Evolutionary conservation across 2,797 vertebrate genomes (phyloP), one percentile per base, ranked within the genome.

Genomic region (Benthosema pterotum): DNA sequence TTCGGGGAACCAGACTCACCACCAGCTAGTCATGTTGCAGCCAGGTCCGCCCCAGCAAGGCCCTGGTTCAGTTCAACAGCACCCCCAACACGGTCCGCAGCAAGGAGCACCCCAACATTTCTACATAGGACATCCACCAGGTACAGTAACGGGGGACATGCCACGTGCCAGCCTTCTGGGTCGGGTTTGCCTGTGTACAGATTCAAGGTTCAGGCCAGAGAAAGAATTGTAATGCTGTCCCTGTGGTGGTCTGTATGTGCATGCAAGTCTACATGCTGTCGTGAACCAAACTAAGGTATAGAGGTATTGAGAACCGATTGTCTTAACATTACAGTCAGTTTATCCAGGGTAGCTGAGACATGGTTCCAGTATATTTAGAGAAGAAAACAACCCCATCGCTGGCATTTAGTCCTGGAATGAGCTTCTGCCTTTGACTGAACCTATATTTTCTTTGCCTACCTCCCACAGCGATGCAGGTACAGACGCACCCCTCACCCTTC

Each of bases 41-140:
- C 89, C 93, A 11, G 77, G 90, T 0, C 84, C 87, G 12, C 87
- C 89, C 63, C 93, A 94, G 82, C 95, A 96, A 89, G 94, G 94
- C 32, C 95, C 94, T 0, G 94, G 93, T 54, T 93, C 94, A 0
- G 94, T 94, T 67, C 94, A 84, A 17, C 91, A 90, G 79, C 90
- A 90, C 69, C 88, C 86, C 1, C 89, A 77, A 18, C 85, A 87
- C 5, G 79, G 80, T 1, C 78, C 71, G 19, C 92, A 95, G 85
- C 95, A 95, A 84, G 94, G 93, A 75, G 88, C 93, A 78, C 94
- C 93, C 82, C 94, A 94, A 87, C 95, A 95, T 89, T 97, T 94
- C 74, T 93, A 90, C 79, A 89, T 93, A 22, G 87, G 87, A 60
- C 88, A 88, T 70, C 87, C 90, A 58, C 87, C 88, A 84, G 86